Evolutionary conservation across 2,797 vertebrate genomes (phyloP).

Genomic region (Characodon lateralis): DNA sequence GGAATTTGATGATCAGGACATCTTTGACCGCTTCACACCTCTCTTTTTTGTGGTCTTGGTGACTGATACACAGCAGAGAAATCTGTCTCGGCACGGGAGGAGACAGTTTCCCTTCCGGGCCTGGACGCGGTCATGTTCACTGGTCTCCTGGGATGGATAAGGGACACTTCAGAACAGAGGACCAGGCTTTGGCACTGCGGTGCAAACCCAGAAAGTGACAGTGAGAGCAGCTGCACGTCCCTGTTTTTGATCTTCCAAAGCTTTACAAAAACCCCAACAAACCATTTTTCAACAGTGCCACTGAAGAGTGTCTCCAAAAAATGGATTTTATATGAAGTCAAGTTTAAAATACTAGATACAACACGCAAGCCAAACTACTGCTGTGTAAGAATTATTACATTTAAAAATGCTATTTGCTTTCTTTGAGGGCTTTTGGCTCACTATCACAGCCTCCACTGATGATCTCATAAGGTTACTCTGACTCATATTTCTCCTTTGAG

Average conservation of each 20-base stretch:
- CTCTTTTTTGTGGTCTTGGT: constrained; percentile 30
- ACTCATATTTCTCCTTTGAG: constrained; percentile 59
- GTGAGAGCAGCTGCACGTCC: constrained; percentile 49
- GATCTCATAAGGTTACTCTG: constrained; percentile 53
- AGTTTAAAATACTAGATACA: constrained; percentile 27
- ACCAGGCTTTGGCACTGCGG: constrained; percentile 53
- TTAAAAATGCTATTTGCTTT: constrained; percentile 58
- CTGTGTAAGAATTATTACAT: constrained; percentile 34
- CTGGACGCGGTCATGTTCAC: constrained; percentile 62
- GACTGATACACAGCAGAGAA: constrained; percentile 40
- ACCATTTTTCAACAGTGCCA: background rate
- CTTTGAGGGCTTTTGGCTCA: constrained; percentile 62
- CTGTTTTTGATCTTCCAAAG: constrained; percentile 11
- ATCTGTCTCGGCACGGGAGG: constrained; percentile 56
- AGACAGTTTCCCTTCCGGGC: constrained; percentile 71
- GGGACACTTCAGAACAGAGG: constrained; percentile 63
- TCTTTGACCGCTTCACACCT: constrained; percentile 7
- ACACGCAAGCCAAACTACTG: constrained; percentile 22
- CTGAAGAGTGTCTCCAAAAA: background rate
- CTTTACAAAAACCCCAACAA: constrained; percentile 24
- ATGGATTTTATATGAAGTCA: constrained; percentile 18
- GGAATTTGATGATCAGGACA: background rate
- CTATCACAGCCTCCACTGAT: constrained; percentile 50
- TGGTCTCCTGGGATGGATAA: constrained; percentile 67
- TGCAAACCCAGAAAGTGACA: constrained; percentile 56